phyloP scores from a whole-genome alignment of 2,888 invertebrate species.

The Baccha elongata region DNA sequence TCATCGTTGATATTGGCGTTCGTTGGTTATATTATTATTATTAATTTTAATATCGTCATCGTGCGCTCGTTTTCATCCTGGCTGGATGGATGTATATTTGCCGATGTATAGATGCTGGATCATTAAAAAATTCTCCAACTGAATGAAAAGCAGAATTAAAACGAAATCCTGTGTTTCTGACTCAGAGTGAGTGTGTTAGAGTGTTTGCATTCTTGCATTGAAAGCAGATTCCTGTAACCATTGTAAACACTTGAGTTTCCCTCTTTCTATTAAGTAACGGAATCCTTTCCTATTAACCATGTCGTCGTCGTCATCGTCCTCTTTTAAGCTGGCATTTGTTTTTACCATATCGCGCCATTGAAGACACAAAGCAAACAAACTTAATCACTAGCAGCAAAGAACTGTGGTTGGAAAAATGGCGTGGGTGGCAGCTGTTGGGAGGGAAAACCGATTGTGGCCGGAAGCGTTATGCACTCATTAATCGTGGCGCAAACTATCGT shows the following conservation, averaged over 20 bases:
- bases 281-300: conserved; percentile 40
- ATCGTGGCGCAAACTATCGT: conserved; percentile 65
- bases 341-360: conserved; percentile 44
- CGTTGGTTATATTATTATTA: conserved; percentile 27
- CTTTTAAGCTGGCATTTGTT: conserved; percentile 37
- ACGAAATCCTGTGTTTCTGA: conserved; percentile 18
- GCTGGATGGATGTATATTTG: conserved; percentile 9
- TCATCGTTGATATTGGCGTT: conserved; percentile 40
- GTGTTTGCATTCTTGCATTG: conserved; percentile 50
- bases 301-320: conserved; percentile 13
- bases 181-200: conserved; percentile 3
- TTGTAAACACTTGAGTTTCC: conserved; percentile 49
- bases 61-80: not conserved
- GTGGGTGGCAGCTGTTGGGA: not conserved
- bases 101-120: conserved; percentile 34
- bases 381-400: conserved; percentile 39
- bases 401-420: conserved; percentile 8
- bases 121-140: conserved; percentile 61
- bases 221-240: conserved; percentile 38
- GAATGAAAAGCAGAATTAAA: conserved; percentile 55
- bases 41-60: conserved; percentile 54
- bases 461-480: conserved; percentile 69
- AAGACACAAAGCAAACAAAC: conserved; percentile 63
- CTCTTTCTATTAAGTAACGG: conserved; percentile 25
- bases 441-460: conserved; percentile 64